Conservation (phyloP, 2,113 vertebrate species). For the Octodon degus region DNA sequence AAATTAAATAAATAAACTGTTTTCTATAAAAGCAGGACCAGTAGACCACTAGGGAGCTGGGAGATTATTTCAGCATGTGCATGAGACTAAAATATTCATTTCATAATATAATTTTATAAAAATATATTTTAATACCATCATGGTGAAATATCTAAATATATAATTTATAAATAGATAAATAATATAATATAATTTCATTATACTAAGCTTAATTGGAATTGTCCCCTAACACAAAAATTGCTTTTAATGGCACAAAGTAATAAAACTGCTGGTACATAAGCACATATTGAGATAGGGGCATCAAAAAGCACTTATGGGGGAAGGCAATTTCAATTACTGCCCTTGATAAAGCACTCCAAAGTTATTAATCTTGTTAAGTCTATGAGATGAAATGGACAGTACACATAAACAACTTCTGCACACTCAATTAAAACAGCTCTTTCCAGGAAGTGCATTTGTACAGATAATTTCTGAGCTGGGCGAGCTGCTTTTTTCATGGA, state of each 20-base stretch:
- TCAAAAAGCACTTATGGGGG: not conserved
- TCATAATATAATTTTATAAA: conserved; percentile 5
- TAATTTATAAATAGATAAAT: not conserved
- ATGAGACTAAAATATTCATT: conserved; percentile 8
- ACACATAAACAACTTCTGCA: not conserved
- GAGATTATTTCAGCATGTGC: not conserved
- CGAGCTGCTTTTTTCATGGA: conserved; percentile 27
- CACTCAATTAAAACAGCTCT: not conserved
- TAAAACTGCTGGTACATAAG: not conserved
- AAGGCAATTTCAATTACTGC: not conserved
- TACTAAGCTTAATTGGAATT: not conserved
- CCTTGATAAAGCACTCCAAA: conserved; percentile 33
- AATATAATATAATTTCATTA: not conserved
- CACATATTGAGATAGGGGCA: not conserved
- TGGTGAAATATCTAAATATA: not conserved
- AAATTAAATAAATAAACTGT: not conserved
- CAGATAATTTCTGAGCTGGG: not conserved
- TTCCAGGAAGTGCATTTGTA: not conserved
- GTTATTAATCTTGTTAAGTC: conserved; percentile 32
- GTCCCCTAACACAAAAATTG: not conserved
- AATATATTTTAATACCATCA: not conserved
- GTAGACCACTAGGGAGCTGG: not conserved
- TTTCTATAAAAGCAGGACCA: not conserved
- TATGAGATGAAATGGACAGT: not conserved
- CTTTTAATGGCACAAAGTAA: not conserved